Evolutionary conservation across 2,797 vertebrate genomes (phyloP).

Genomic region (Pseudotriccus pelzelni): DNA sequence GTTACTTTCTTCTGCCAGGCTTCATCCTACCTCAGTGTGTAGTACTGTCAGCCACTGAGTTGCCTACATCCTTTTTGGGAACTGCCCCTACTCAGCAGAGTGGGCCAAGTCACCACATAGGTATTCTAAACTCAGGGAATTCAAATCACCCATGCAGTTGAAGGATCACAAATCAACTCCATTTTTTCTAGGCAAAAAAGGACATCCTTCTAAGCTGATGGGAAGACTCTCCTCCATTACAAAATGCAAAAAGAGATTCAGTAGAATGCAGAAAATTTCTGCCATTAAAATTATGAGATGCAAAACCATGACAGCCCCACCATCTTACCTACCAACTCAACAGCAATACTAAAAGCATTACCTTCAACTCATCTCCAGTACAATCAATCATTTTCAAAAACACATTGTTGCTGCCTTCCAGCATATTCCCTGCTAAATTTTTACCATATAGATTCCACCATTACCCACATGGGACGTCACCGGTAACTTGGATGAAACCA

Average conservation of each 20-base stretch:
- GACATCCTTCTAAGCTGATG: background rate
- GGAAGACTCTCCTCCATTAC: background rate
- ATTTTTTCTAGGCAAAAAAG: background rate
- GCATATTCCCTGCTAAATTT: background rate
- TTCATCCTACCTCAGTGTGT: background rate
- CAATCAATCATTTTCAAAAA: background rate
- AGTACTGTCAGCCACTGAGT: background rate
- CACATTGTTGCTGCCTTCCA: background rate
- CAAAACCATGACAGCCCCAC: background rate
- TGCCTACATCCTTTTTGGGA: background rate
- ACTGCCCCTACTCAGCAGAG: background rate
- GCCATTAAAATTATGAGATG: background rate
- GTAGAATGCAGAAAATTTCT: background rate
- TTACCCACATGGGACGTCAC: background rate
- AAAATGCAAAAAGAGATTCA: background rate
- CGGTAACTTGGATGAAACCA: background rate
- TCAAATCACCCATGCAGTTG: accelerated
- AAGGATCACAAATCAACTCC: background rate
- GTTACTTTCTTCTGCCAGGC: background rate
- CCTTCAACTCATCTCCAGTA: background rate
- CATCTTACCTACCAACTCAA: background rate
- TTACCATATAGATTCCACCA: background rate
- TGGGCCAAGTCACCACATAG: background rate
- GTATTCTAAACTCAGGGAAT: background rate
- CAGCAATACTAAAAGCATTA: background rate